Percentiles rank a stretch among this genome's conserved stretches.
These are phyloP conservation scores for Cactoblastis cactorum DNA, from an alignment of 2,888 invertebrate species.

Conservation along the genomic window DNA sequence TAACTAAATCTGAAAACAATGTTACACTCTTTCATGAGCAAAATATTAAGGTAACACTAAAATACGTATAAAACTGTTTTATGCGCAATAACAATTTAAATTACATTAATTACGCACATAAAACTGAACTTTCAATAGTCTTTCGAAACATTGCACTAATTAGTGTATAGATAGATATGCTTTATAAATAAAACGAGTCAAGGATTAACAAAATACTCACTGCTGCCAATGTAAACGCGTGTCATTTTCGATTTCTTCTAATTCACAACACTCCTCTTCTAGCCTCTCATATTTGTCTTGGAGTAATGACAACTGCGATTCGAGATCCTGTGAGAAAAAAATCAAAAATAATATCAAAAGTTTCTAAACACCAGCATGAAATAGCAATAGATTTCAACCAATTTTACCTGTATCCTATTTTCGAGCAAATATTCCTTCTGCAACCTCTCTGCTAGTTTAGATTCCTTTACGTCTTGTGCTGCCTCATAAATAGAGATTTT, in stretches of 20 bases:
- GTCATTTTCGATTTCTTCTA: conserved; percentile 88
- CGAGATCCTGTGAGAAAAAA: conserved; percentile 61
- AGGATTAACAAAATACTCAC: conserved; percentile 42
- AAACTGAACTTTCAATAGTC: conserved; percentile 11
- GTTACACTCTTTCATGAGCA: too few species aligned
- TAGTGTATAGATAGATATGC: not conserved
- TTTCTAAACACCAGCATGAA: not conserved
- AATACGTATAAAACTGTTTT: too few species aligned
- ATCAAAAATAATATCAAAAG: not conserved
- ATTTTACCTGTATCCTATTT: conserved; percentile 66
- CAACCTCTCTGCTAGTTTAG: conserved; percentile 80
- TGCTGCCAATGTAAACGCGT: conserved; percentile 82
- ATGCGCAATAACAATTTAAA: not conserved
- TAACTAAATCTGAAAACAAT: too few species aligned
- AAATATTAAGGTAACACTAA: too few species aligned
- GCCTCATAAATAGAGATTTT: conserved; percentile 84
- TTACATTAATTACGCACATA: not conserved
- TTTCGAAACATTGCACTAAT: conserved; percentile 12
- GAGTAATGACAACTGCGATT: conserved; percentile 76
- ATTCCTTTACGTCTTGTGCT: conserved; percentile 80
- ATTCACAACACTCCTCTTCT: conserved; percentile 86
- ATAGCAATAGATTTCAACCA: not conserved
- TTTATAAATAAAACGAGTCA: conserved; percentile 8
- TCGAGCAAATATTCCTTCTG: conserved; percentile 80
- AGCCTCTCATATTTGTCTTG: conserved; percentile 81